Conservation (phyloP, 2,888 invertebrate species). For the Mythimna lalbum region DNA sequence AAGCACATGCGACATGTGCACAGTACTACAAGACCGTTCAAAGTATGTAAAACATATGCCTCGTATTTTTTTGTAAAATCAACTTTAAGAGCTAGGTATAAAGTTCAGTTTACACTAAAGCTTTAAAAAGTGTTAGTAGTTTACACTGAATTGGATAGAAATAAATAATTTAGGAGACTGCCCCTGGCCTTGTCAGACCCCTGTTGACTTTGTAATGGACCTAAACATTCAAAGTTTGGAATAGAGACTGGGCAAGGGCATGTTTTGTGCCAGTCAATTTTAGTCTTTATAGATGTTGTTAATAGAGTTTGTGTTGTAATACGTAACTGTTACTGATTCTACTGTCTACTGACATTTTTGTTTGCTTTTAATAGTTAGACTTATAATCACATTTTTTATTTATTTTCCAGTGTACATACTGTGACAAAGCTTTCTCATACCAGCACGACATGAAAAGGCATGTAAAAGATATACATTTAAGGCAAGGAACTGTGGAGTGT, state of each 20-base stretch:
- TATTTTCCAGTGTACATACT: conserved; percentile 83
- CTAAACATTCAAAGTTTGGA: too few species aligned
- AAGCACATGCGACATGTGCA: conserved; percentile 87
- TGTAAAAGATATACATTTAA: conserved; percentile 83
- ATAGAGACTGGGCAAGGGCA: neutral
- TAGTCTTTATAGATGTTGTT: neutral
- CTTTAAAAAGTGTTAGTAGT: neutral
- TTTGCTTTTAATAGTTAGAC: neutral
- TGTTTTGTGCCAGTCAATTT: neutral
- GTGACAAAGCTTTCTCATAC: conserved; percentile 86
- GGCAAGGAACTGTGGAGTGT: conserved; percentile 85
- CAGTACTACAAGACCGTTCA: conserved; percentile 81
- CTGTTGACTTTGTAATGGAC: neutral
- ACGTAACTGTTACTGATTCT: neutral
- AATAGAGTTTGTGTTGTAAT: neutral
- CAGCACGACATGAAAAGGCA: conserved; percentile 86
- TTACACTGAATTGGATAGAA: neutral
- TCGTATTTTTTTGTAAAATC: neutral
- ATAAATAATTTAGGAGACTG: neutral
- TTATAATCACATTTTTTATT: neutral
- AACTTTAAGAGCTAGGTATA: neutral
- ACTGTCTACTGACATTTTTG: neutral
- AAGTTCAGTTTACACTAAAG: neutral
- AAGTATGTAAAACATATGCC: conserved; percentile 73
- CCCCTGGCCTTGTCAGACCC: neutral